Evolutionary conservation across 1,140 invertebrate species (phyloP), one percentile per base, ranked within the genome.

Genomic region (Sycophila sp.): DNA sequence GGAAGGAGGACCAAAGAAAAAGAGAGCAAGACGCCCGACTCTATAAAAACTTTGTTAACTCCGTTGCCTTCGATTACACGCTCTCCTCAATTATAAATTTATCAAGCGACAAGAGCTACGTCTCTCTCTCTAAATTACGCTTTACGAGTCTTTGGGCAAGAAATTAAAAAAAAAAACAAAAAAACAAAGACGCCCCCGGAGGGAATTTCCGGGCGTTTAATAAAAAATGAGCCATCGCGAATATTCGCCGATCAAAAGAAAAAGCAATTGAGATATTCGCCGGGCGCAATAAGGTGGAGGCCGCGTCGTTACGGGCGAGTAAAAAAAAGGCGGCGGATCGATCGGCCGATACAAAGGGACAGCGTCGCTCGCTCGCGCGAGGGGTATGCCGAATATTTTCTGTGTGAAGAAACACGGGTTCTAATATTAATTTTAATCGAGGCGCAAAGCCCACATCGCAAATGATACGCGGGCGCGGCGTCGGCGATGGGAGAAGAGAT

Each of bases 391-490:
- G 74, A 77, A 83, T 78, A 81, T 83, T 83, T 82, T 83, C 82
- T 81, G 80, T 82, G 75, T 76, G 82, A 85, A 83, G 79, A 80
- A 85, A 80, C 83, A 81, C 77, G 79, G 69, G 73, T 80, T 74
- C 80, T 82, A 80, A 84, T 85, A 84, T 85, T 83, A 85, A 84
- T 81, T 83, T 83, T 84, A 83, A 81, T 85, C 76, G 80, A 75
- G 75, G 75, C 73, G 73, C 71, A 78, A 81, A 81, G 79, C 75
- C 72, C 53, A 51, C 40, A 59, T 73, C 68, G 68, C 73, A 70
- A 78, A 74, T 75, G 75, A 76, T 78, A 75, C 74, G 70, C 69
- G 68, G 73, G 72, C 71, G 70, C 15, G n/a, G 4, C 30, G n/a
- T 8, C n/a, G 30, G 71, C 71, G 26, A 73, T n/a, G n/a, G n/a